Base-by-base conservation (phyloP, 2,113 vertebrate species). In the Corythornis vintsioides region DNA sequence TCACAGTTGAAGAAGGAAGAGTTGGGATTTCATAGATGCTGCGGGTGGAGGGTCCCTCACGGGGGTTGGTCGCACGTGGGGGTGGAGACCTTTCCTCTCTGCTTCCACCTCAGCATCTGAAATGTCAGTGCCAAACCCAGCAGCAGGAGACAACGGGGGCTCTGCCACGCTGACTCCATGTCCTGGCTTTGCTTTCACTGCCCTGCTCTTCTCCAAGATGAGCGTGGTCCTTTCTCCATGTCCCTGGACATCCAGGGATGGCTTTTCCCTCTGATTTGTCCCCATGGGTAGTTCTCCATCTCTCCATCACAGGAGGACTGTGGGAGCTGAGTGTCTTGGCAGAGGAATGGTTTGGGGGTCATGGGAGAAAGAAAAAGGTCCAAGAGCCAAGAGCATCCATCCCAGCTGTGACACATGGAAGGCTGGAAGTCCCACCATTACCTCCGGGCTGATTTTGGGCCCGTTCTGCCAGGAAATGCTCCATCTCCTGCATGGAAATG, bases 111-210 rank as follows among this genome's bases (percentile, higher is more conserved):
- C 22, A 6, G 9, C 1, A 20, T 15, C 66, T 33, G 11, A 20
- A 28, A 25, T 4, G 50, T n/a, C 28, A 7, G 10, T 0, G 13
- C 38, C 29, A 55, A 69, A 31, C 10, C 42, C 82, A 35, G 21
- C 28, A 35, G 50, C 42, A 22, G 55, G 66, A 61, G 7, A 9
- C 2, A 2, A 22, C 6, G 1, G 3, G 13, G 57, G 18, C 25
- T 57, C 56, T 38, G 13, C 47, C 26, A 13, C 33, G 1, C 47
- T 1, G 0, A 13, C 26, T 26, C 55, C 35, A 2, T 3, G 2
- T 1, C 26, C 26, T 24, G 31, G 56, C 48, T 70, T 75, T 17
- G 26, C 21, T 55, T 13, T 59, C 0, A 1, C 45, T 45, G n/a
- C 61, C 55, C 28, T 16, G 13, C 76, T 70, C 56, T 29, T 76